A percentile compares a stretch with the other conserved stretches of the same genome.
Conservation (phyloP, 2,113 vertebrate genomes). For the Crotalus viridis region DNA sequence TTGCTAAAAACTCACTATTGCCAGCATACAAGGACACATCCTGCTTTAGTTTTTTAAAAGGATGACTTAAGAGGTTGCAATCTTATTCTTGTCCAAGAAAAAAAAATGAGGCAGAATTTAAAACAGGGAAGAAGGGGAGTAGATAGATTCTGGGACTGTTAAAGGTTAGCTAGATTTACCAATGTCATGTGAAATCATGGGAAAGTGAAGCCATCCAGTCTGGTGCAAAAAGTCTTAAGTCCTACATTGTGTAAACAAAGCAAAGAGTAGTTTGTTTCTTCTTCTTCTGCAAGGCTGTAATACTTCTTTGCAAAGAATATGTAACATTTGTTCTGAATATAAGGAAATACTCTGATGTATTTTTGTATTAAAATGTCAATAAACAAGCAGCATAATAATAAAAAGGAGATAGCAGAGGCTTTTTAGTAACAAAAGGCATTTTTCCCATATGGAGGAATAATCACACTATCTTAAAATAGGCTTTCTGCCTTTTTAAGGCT, state of each 20-base stretch:
- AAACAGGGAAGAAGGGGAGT: not conserved
- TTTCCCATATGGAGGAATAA: slow-evolving; percentile 67
- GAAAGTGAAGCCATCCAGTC: not conserved
- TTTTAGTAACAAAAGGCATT: slow-evolving; percentile 72
- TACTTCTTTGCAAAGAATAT: slow-evolving; percentile 52
- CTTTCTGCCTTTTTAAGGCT: slow-evolving; percentile 46
- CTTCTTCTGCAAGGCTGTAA: not conserved
- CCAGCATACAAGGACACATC: not conserved
- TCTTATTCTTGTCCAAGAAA: not conserved
- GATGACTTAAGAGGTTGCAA: not conserved
- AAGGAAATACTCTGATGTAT: slow-evolving; percentile 71
- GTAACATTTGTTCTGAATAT: slow-evolving; percentile 74
- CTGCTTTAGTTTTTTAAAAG: not conserved
- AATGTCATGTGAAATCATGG: not conserved
- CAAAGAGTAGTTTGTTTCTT: not conserved
- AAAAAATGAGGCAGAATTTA: not conserved
- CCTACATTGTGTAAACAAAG: not conserved
- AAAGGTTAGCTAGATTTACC: not conserved
- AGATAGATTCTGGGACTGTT: not conserved
- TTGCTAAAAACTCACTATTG: not conserved
- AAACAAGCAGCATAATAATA: slow-evolving; percentile 69
- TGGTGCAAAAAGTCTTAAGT: not conserved
- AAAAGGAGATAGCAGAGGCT: slow-evolving; percentile 27
- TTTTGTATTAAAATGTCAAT: slow-evolving; percentile 68
- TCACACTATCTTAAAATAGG: slow-evolving; percentile 72